Base-by-base conservation (phyloP, 2,113 vertebrate species). In the Symphodus melops region DNA sequence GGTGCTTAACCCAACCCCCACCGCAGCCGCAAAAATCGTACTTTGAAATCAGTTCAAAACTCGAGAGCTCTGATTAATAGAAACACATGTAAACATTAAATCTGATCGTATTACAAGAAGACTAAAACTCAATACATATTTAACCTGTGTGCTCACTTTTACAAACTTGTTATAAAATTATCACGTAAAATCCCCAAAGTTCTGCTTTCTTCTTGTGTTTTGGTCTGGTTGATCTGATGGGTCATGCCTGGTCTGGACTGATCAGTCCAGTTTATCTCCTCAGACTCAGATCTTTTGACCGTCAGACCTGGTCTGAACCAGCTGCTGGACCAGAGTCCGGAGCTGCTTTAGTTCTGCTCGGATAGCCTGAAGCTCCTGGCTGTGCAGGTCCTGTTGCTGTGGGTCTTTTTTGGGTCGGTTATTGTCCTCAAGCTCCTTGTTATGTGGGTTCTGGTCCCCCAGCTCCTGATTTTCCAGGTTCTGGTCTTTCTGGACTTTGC, bases 341-440 rank as follows among this genome's bases (percentile, higher is more conserved):
- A 93, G 78, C 37, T 87, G 75, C 61, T 82, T 81, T 57, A 93
- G 37, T 19, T 92, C 89, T 28, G 68, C 64, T 56, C 37, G 73
- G 60, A 92, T 66, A 2, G 56, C 60, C 12, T 51, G 73, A 20
- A 91, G 84, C 28, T 92, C 90, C 54, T 84, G 74, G 3, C 21
- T 33, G 19, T 77, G 59, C 17, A 21, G 61, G 1, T 56, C 11
- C 23, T 66, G 49, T 51, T 46, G 2, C 23, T 33, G 28, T 1
- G n/a, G 44, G 1, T 41, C 23, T n/a, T 28, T 48, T 8, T 28
- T n/a, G 3, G 5, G 44, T 3, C 11, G 23, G 16, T 9, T 16
- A 19, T 49, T 28, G 19, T 51, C 4, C 33, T 25, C 21, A 4
- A 19, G 20, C 6, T 51, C n/a, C 41, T 60, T 41, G 1, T 17